Evolutionary conservation across 2,797 vertebrate genomes (phyloP), one percentile per base, ranked within the genome.

Genomic region (Centroberyx gerrardi): DNA sequence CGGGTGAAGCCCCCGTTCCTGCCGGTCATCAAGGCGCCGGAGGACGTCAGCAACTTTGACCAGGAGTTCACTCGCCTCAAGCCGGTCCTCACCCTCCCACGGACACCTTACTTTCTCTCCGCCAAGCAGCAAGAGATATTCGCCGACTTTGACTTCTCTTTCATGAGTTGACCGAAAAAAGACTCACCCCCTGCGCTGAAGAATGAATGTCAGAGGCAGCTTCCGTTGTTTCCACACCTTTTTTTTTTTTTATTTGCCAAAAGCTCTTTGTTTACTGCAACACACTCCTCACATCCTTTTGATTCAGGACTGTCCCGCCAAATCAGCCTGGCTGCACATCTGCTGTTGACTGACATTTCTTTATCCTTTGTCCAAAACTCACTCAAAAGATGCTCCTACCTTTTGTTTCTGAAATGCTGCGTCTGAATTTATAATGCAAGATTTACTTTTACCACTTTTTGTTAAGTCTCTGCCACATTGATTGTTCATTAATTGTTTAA

Each of bases 31-130:
- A 92, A 84, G 51, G 91, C 94, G 1, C 90, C 92, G 0, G 91
- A 90, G 0, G 98, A 99, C 29, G 93, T 97, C 72, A 95, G 96
- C 66, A 97, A 99, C 92, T 99, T 99, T 0, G 98, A 99, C 58
- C 92, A 96, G 65, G 97, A 97, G 91, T 99, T 99, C 91, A 99
- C 98, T 0, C 91, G 92, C 1, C 94, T 97, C 73, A 94, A 95
- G 54, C 97, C 98, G 0, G 84, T 96, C 42, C 94, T 99, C 68
- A 97, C 97, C 0, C 97, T 95, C 0, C 96, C 96, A 0, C 94
- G 92, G 4, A 93, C 94, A 0, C 89, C 88, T 12, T 91, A 88
- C 54, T 0, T 91, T 62, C 94, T 99, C 66, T 95, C 93, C 0
- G 68, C 85, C 0, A 91, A 93, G 77, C 96, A 99, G 2, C 97